Evolutionary conservation across 2,797 vertebrate species (phyloP).

Genomic region (Podarcis siculus): DNA sequence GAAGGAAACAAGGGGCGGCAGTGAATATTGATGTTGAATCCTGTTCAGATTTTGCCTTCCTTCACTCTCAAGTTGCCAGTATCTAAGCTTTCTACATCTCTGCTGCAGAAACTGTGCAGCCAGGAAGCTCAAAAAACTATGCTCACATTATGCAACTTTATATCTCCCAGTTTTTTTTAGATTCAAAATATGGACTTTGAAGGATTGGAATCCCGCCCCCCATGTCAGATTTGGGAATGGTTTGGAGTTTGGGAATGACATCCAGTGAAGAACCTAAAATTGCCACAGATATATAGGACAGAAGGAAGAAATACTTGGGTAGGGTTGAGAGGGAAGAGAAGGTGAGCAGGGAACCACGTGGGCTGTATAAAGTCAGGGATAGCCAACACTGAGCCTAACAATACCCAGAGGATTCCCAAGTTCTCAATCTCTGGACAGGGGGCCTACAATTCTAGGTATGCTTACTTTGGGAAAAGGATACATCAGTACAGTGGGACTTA

Average conservation of each 20-base stretch:
- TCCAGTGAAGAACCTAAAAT: neutral
- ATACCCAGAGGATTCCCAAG: too few species aligned
- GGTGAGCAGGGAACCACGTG: neutral
- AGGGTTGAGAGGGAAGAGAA: neutral
- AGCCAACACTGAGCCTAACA: too few species aligned
- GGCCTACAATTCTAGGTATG: neutral
- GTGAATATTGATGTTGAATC: constrained; percentile 25
- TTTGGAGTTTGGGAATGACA: neutral
- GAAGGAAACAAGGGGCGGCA: constrained; percentile 32
- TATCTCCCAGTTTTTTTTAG: neutral
- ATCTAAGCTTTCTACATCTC: neutral
- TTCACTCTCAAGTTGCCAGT: neutral
- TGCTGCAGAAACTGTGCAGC: neutral
- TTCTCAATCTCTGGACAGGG: too few species aligned
- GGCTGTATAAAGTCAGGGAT: neutral
- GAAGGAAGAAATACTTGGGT: neutral
- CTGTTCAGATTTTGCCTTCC: neutral
- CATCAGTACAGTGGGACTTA: neutral
- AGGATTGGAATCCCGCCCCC: neutral
- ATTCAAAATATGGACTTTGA: neutral
- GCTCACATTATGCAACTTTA: neutral
- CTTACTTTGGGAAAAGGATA: neutral
- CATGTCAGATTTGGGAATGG: neutral
- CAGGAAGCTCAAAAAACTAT: too few species aligned
- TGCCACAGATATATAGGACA: neutral